phyloP scores from a whole-genome alignment of 2,113 vertebrate genomes.

The Brachyistius frenatus region DNA sequence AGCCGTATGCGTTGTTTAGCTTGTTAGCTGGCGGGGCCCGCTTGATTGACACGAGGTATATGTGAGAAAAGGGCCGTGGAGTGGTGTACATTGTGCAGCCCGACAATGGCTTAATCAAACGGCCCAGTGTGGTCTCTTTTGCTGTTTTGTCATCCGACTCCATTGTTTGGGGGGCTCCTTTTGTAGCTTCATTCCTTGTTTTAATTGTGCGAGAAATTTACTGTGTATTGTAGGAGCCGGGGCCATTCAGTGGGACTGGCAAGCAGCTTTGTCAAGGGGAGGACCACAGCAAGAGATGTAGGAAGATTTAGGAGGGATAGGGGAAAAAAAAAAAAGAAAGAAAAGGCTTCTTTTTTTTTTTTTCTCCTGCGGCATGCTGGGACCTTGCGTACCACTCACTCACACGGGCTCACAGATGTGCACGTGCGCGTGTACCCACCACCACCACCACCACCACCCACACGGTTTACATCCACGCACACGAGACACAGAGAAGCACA shows the following conservation, averaged over 20 bases:
- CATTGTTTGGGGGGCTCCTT: slow-evolving; percentile 81
- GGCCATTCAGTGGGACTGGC: slow-evolving; percentile 80
- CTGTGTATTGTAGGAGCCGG: slow-evolving; percentile 84
- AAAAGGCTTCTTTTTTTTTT: slow-evolving; percentile 52
- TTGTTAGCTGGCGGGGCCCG: slow-evolving; percentile 61
- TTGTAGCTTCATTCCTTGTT: slow-evolving; percentile 82
- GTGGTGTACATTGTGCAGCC: slow-evolving; percentile 79
- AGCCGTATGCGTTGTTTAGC: slow-evolving; percentile 54
- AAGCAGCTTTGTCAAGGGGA: slow-evolving; percentile 80
- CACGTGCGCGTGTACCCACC: slow-evolving; percentile 69
- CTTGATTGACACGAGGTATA: slow-evolving; percentile 79
- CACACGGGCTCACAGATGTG: slow-evolving; percentile 73
- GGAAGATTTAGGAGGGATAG: slow-evolving; percentile 82
- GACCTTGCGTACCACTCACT: slow-evolving; percentile 66
- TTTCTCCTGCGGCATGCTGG: slow-evolving; percentile 48
- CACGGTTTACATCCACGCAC: slow-evolving; percentile 65
- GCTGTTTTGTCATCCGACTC: slow-evolving; percentile 83
- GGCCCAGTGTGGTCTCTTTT: slow-evolving; percentile 81
- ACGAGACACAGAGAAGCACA: slow-evolving; percentile 53
- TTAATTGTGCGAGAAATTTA: slow-evolving; percentile 85
- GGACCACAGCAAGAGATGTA: slow-evolving; percentile 73
- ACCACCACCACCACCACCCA: slow-evolving; percentile 53
- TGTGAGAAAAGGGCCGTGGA: slow-evolving; percentile 78
- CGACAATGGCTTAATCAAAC: slow-evolving; percentile 83
- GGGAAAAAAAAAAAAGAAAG: slow-evolving; percentile 67